phyloP scores from a whole-genome alignment of 2,888 invertebrate species.

The Pachliopta kotzebuea region DNA sequence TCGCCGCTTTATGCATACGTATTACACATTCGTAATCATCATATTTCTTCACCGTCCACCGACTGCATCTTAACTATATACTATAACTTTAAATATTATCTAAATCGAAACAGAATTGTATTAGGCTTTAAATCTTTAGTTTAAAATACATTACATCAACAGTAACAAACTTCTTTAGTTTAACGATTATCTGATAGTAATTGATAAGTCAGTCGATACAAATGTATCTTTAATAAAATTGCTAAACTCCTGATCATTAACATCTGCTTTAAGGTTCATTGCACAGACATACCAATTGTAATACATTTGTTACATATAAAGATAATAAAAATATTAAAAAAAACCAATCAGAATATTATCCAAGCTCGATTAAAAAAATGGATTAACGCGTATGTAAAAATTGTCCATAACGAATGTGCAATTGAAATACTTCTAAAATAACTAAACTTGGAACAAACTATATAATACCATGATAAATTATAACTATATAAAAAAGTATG shows the following conservation, averaged over 20 bases:
- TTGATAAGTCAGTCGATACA: too few species aligned
- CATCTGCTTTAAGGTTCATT: not conserved
- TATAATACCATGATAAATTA: not conserved
- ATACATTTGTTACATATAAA: not conserved
- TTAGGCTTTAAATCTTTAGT: too few species aligned
- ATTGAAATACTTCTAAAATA: slow-evolving; percentile 14
- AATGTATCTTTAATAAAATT: not conserved
- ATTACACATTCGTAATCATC: slow-evolving; percentile 17
- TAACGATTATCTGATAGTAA: too few species aligned
- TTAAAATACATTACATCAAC: too few species aligned
- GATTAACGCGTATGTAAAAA: slow-evolving; percentile 26
- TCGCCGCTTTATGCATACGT: slow-evolving; percentile 25
- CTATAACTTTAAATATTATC: not conserved
- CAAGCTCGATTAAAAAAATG: slow-evolving; percentile 24
- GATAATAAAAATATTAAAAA: slow-evolving; percentile 2
- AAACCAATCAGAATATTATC: slow-evolving; percentile 22
- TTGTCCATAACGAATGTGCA: slow-evolving; percentile 22
- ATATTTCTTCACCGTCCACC: slow-evolving; percentile 15
- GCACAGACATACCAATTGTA: not conserved
- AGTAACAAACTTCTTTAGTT: not conserved
- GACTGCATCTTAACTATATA: not conserved
- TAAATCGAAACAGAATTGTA: too few species aligned
- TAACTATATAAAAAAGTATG: not conserved
- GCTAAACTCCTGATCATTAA: not conserved
- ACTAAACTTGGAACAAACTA: not conserved